Conservation (phyloP, 2,797 vertebrate genomes). For the Channallabes apus region DNA sequence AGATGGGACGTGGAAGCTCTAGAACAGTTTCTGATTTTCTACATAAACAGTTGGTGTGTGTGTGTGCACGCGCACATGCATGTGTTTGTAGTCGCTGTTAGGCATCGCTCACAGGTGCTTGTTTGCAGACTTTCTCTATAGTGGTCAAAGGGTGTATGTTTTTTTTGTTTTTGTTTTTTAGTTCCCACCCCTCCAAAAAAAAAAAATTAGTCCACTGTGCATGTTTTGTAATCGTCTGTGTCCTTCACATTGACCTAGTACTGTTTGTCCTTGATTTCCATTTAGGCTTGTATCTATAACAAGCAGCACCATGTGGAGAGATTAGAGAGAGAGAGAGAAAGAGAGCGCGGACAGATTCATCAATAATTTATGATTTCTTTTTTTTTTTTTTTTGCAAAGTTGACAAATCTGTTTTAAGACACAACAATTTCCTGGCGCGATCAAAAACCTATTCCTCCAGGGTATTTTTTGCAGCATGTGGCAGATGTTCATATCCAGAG, state of each 20-base stretch:
- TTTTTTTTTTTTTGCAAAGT: background rate
- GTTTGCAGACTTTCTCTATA: background rate
- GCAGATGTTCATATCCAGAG: background rate
- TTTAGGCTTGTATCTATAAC: conserved; percentile 38
- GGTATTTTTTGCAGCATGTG: background rate
- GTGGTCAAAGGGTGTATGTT: background rate
- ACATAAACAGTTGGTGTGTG: conserved; percentile 22
- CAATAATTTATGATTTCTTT: background rate
- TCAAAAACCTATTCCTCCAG: background rate
- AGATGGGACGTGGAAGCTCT: conserved; percentile 30
- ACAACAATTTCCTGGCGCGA: background rate
- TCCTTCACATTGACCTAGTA: conserved; percentile 44
- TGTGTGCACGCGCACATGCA: too few relatives aligned
- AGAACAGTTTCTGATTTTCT: conserved; percentile 33
- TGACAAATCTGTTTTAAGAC: background rate
- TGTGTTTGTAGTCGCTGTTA: background rate
- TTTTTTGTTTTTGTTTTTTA: too few relatives aligned
- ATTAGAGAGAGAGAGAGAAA: background rate
- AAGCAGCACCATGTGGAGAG: conserved; percentile 24
- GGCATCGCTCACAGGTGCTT: conserved; percentile 5
- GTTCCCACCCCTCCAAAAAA: background rate
- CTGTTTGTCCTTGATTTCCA: conserved; percentile 44
- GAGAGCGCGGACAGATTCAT: background rate
- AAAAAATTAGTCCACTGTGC: background rate
- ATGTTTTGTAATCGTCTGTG: conserved; percentile 35